Evolutionary conservation across 2,113 vertebrate genomes (phyloP).

Genomic region (Sminthopsis crassicaudata): DNA sequence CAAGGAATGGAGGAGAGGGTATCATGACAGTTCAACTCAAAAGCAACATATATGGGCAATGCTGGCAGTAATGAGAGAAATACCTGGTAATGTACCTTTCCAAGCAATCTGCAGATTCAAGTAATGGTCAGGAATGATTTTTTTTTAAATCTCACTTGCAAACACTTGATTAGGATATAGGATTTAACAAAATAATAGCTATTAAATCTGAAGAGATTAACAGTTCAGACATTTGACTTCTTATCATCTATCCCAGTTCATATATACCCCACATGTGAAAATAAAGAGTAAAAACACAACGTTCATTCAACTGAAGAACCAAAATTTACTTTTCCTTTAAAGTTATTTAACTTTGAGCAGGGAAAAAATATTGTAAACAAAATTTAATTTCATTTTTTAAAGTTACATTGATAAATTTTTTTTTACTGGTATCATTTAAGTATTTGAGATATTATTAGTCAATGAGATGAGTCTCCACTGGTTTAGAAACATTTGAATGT

Average conservation of each 20-base stretch:
- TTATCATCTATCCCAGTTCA: slow-evolving; percentile 32
- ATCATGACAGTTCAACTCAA: slow-evolving; percentile 43
- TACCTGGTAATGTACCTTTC: slow-evolving; percentile 11
- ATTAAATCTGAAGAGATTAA: slow-evolving; percentile 42
- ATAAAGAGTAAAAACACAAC: slow-evolving; percentile 47
- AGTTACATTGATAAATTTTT: neutral
- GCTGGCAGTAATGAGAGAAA: neutral
- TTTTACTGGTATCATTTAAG: slow-evolving; percentile 30
- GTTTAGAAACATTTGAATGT: slow-evolving; percentile 41
- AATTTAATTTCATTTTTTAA: neutral
- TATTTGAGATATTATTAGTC: slow-evolving; percentile 36
- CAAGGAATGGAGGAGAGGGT: slow-evolving; percentile 20
- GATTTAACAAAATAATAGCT: slow-evolving; percentile 32
- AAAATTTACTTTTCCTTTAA: slow-evolving; percentile 32
- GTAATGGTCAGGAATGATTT: slow-evolving; percentile 22
- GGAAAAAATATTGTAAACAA: slow-evolving; percentile 26
- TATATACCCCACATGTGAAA: slow-evolving; percentile 42
- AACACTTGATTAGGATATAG: neutral
- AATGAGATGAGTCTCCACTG: slow-evolving; percentile 4
- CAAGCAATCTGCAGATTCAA: slow-evolving; percentile 2
- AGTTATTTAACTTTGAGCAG: slow-evolving; percentile 44
- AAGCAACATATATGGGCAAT: slow-evolving; percentile 41
- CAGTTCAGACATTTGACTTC: slow-evolving; percentile 58
- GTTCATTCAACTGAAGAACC: slow-evolving; percentile 62
- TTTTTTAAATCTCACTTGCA: slow-evolving; percentile 24